Evolutionary conservation across 2,113 vertebrate genomes (phyloP), one percentile per base, ranked within the genome.

Genomic region (Prionailurus viverrinus): DNA sequence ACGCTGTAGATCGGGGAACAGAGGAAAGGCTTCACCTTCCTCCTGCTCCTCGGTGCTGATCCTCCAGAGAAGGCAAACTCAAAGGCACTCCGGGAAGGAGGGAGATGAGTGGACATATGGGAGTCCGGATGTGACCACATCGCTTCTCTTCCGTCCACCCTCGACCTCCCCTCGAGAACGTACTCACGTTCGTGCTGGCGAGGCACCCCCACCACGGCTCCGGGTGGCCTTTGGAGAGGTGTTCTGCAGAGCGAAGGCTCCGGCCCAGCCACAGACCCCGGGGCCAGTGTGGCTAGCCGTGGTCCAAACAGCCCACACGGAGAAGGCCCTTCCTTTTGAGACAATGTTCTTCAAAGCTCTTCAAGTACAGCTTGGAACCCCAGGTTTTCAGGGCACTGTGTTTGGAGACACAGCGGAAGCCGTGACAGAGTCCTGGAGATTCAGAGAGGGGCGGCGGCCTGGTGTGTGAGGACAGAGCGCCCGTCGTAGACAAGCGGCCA

Each of bases 211-310:
- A 9, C 1, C 11, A 33, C 1, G 12, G 74, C 21, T 53, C 25
- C 29, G 3, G 8, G 51, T 3, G 11, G 41, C 16, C 68, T n/a
- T 15, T 16, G 6, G 14, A 16, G 39, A 36, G 25, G 11, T 4
- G 29, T 21, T 69, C 27, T 33, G 31, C 31, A 68, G 11, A 79
- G 61, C n/a, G 25, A 3, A 19, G 78, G 15, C 14, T 31, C 29
- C 8, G 4, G 16, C n/a, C 25, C 0, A 36, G 33, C 36, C 18
- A 5, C 23, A 68, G 29, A 1, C 31, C 41, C 73, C 4, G 3
- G 18, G 31, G 21, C 11, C 27, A 2, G 6, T 0, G 3, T 9
- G 51, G 25, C 11, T 11, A 7, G 10, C 31, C 1, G 3, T 2
- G 15, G 31, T 8, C n/a, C 78, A n/a, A 51, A 65, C 8, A 78